phyloP scores from a whole-genome alignment of 2,888 invertebrate species.

The Tipula helvola region DNA sequence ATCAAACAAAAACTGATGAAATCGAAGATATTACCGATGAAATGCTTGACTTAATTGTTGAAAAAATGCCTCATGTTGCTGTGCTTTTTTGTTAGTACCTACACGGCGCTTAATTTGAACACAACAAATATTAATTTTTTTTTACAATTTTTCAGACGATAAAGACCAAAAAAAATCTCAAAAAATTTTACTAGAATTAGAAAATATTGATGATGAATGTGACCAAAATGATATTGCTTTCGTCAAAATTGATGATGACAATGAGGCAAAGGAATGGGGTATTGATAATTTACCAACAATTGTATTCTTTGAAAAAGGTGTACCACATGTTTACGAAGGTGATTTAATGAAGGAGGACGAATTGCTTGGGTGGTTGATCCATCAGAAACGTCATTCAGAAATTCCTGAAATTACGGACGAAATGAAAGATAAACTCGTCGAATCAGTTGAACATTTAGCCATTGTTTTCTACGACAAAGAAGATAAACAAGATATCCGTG shows the following conservation, averaged over 20 bases:
- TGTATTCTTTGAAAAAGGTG: conserved; percentile 61
- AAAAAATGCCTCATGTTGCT: conserved; percentile 77
- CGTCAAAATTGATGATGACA: conserved; percentile 80
- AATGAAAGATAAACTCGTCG: conserved; percentile 84
- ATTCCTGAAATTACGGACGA: conserved; percentile 87
- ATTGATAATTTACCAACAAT: conserved; percentile 72
- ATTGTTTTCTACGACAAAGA: conserved; percentile 91
- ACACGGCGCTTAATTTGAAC: neutral
- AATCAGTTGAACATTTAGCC: conserved; percentile 65
- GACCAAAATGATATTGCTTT: conserved; percentile 85
- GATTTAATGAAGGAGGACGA: conserved; percentile 85
- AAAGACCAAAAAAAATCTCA: conserved; percentile 84
- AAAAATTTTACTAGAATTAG: conserved; percentile 68
- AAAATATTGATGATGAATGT: conserved; percentile 89
- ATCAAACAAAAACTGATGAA: conserved; percentile 76
- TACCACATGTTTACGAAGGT: conserved; percentile 65
- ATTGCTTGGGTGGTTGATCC: conserved; percentile 76
- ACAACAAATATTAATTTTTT: conserved; percentile 5
- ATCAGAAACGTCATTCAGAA: conserved; percentile 81
- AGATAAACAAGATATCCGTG: conserved; percentile 76
- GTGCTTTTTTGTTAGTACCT: conserved; percentile 82
- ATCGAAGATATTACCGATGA: conserved; percentile 91
- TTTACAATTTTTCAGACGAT: conserved; percentile 49
- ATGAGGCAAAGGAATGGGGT: conserved; percentile 81
- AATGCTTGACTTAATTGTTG: conserved; percentile 81